A percentile compares a stretch with the other conserved stretches of the same genome.
phyloP scores from a whole-genome alignment of 2,797 vertebrate genomes.

The Dipus sagitta region DNA sequence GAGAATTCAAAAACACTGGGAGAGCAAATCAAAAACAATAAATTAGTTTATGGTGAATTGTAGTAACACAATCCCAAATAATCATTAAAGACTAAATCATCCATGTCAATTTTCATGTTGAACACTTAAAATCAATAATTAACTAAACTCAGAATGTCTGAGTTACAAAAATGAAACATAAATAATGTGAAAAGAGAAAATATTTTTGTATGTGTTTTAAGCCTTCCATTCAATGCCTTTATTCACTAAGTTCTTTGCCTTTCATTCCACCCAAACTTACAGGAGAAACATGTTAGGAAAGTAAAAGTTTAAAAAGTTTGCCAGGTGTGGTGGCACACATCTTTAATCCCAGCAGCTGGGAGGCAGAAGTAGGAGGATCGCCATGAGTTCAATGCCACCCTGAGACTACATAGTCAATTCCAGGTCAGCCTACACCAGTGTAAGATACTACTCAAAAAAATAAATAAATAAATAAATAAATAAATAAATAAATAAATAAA shows the following conservation, averaged over 20 bases:
- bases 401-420: too few species aligned
- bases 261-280: background rate
- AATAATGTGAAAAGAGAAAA: background rate
- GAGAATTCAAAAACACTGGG: conserved; percentile 27
- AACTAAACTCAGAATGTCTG: conserved; percentile 7
- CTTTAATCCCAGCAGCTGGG: too few species aligned
- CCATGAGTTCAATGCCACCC: too few species aligned
- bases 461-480: background rate
- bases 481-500: too few species aligned
- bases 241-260: background rate
- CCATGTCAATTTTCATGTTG: background rate
- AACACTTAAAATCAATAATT: background rate
- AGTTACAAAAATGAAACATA: conserved; percentile 24
- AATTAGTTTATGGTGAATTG: background rate
- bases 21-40: conserved; percentile 8
- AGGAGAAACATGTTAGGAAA: background rate
- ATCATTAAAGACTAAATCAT: background rate
- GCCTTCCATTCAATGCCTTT: background rate
- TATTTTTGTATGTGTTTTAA: conserved; percentile 1
- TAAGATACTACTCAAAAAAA: background rate
- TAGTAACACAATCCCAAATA: background rate
- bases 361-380: too few species aligned
- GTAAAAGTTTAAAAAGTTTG: background rate
- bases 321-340: too few species aligned
- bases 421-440: too few species aligned